These are phyloP conservation scores for Anhinga rufa DNA, from an alignment of 2,113 vertebrate genomes.

Conservation along the genomic window DNA sequence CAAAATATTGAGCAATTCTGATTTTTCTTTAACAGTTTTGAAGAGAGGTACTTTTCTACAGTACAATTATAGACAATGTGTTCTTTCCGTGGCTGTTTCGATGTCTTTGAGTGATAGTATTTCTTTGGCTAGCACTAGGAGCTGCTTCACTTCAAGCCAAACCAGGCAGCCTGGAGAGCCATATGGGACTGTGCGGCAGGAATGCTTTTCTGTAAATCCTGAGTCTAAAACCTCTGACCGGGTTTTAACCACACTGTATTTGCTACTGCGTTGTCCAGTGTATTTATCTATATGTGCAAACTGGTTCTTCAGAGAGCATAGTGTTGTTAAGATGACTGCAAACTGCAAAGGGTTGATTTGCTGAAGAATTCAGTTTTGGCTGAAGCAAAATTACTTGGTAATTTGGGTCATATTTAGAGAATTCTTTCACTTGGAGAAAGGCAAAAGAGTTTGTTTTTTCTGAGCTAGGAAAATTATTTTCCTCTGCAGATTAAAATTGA, in stretches of 20 bases:
- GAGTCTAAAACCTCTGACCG: neutral
- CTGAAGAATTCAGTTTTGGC: neutral
- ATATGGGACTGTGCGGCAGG: neutral
- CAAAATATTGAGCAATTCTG: neutral
- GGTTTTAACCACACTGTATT: neutral
- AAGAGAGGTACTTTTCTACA: neutral
- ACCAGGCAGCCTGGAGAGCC: neutral
- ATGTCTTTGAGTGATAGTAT: neutral
- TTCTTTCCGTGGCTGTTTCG: neutral
- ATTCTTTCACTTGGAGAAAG: neutral
- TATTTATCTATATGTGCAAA: neutral
- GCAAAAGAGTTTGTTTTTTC: neutral
- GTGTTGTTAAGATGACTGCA: neutral
- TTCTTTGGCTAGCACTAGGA: neutral
- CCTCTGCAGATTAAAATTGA: neutral
- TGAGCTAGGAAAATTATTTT: neutral
- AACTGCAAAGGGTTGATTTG: neutral
- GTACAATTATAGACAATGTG: neutral
- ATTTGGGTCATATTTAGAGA: neutral
- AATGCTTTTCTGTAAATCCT: neutral
- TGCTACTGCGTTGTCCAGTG: neutral
- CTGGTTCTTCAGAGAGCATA: accelerated
- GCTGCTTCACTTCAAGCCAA: neutral
- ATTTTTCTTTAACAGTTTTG: neutral
- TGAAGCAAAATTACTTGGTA: neutral